These are phyloP conservation scores for Chaetorhynchus papuensis DNA, from an alignment of 2,113 vertebrate species.

Conservation along the genomic window DNA sequence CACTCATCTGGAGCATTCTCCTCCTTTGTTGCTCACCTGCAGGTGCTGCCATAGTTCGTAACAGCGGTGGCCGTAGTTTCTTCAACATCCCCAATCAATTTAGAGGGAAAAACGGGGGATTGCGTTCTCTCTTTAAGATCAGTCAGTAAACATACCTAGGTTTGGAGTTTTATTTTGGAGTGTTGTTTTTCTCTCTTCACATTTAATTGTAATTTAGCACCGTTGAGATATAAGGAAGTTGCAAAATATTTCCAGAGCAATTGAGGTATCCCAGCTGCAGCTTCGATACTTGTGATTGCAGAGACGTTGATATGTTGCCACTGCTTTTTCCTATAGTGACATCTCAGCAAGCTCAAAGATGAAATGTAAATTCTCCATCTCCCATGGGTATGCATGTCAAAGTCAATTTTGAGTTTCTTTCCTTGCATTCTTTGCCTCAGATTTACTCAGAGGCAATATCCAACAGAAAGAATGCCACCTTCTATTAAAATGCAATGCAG, in stretches of 20 bases:
- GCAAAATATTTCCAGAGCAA: slow-evolving; percentile 1
- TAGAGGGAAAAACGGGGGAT: neutral
- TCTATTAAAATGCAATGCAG: neutral
- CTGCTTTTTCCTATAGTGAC: slow-evolving; percentile 59
- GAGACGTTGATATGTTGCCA: slow-evolving; percentile 7
- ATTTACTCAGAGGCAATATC: slow-evolving; percentile 21
- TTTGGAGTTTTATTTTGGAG: neutral
- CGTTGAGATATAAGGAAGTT: neutral
- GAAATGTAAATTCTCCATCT: slow-evolving; percentile 28
- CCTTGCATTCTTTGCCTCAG: neutral
- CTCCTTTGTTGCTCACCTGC: slow-evolving; percentile 67
- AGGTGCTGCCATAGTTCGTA: slow-evolving; percentile 34
- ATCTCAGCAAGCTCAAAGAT: slow-evolving; percentile 30
- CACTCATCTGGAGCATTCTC: slow-evolving; percentile 43
- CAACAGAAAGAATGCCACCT: neutral
- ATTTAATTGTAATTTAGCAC: neutral
- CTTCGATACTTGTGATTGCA: neutral
- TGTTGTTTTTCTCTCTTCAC: neutral
- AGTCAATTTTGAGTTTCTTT: slow-evolving; percentile 63
- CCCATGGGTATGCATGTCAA: slow-evolving; percentile 31
- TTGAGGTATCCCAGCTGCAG: neutral
- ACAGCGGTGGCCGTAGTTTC: neutral
- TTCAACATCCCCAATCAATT: neutral
- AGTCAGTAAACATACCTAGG: neutral
- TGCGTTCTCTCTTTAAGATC: neutral